phyloP scores from a whole-genome alignment of 2,113 vertebrate genomes.

The Hippocampus comes region DNA sequence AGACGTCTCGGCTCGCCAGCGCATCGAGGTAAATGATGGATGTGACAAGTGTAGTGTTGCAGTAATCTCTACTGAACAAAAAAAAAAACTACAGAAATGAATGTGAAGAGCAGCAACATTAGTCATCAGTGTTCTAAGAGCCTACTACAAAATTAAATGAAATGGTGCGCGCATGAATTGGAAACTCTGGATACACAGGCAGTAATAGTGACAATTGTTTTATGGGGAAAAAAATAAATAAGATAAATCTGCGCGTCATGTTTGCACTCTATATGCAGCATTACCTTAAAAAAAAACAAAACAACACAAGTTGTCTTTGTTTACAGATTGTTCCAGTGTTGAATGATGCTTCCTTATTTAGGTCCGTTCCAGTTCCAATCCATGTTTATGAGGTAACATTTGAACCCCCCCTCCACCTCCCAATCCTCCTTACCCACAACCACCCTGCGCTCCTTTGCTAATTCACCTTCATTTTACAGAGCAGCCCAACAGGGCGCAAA shows the following conservation, averaged over 20 bases:
- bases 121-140: no score
- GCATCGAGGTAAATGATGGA: slow-evolving; percentile 83
- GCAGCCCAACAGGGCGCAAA: slow-evolving; percentile 10
- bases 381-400: slow-evolving; percentile 51
- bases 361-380: slow-evolving; percentile 54
- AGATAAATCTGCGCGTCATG: no score
- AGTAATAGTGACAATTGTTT: no score
- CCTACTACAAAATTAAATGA: no score
- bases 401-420: slow-evolving; percentile 35
- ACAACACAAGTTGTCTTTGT: background rate
- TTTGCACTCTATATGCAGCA: no score
- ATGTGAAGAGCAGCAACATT: background rate
- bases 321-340: background rate
- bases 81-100: no score
- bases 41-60: background rate
- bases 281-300: no score
- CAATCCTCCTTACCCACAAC: slow-evolving; percentile 3
- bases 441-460: slow-evolving; percentile 20
- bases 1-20: slow-evolving; percentile 86
- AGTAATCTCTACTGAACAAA: background rate
- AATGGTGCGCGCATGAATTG: no score
- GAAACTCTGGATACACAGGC: no score
- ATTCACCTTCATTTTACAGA: slow-evolving; percentile 41
- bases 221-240: no score
- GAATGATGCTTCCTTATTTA: background rate